These are phyloP conservation scores for Ctena decussata DNA, from an alignment of 2,888 invertebrate genomes.

Conservation along the genomic window DNA sequence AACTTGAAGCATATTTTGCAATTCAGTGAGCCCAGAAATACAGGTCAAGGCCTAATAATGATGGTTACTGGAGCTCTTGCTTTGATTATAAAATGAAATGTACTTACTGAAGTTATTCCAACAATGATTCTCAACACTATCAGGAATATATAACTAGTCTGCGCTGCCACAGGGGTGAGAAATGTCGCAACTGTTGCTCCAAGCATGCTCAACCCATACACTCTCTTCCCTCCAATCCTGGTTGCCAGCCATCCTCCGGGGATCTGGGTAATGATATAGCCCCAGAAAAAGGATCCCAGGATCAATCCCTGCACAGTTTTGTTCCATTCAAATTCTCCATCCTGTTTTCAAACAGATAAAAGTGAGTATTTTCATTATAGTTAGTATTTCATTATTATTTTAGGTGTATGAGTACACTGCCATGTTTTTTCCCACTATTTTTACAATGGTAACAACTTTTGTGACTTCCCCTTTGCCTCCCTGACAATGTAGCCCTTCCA, in stretches of 20 bases:
- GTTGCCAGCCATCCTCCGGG: slow-evolving; percentile 84
- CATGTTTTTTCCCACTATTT: too few relatives aligned
- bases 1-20: too few relatives aligned
- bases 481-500: too few relatives aligned
- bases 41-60: too few relatives aligned
- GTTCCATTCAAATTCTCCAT: slow-evolving; percentile 79
- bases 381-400: background rate
- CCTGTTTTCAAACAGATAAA: slow-evolving; percentile 58
- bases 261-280: slow-evolving; percentile 81
- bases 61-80: too few relatives aligned
- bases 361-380: too few relatives aligned
- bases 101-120: slow-evolving; percentile 80
- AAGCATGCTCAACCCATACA: slow-evolving; percentile 80
- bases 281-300: slow-evolving; percentile 83
- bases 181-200: slow-evolving; percentile 76
- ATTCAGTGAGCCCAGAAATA: too few relatives aligned
- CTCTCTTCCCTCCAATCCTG: slow-evolving; percentile 81
- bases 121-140: slow-evolving; percentile 76
- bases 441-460: too few relatives aligned
- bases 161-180: slow-evolving; percentile 81
- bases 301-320: slow-evolving; percentile 78
- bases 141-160: slow-evolving; percentile 71
- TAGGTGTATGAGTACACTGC: too few relatives aligned
- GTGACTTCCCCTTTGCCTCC: too few relatives aligned
- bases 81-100: too few relatives aligned